Base-by-base conservation (phyloP, 2,113 vertebrate genomes). In the Maccullochella peelii region DNA sequence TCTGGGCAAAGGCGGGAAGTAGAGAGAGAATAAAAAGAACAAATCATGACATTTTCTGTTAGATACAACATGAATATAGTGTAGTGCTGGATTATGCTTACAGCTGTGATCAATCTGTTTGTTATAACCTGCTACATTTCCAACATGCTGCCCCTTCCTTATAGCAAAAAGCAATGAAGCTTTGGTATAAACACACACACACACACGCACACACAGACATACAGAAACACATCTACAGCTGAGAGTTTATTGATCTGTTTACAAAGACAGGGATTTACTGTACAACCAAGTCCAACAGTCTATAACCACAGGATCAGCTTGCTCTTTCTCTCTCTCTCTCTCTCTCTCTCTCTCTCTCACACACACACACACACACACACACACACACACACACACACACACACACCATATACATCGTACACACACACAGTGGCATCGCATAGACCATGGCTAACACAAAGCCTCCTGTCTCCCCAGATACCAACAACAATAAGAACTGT, bases 1-100 rank as follows among this genome's bases (percentile, higher is more conserved):
- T 97, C 98, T 99, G 93, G 18, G 70, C 84, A 86, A 58, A 93
- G 85, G 85, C 80, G 86, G 89, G 82, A 84, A 89, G 76, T 75
- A 82, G 68, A 89, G 66, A 76, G 67, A 86, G 85, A 86, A 25
- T 15, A 44, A 69, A 59, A 58, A 81, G 12, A 78, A 63, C 10
- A 84, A 71, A 66, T 80, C n/a, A 70, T 70, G 30, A 80, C 21
- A 15, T 55, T 73, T 59, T 47, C 38, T 72, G 84, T 49, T 61
- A 47, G 68, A 55, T 50, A 40, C 59, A 73, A 44, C 15, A n/a
- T 52, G 57, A 75, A 79, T 54, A 50, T 27, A 67, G 59, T 54
- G 33, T 5, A 10, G 42, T 23, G 27, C 49, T n/a, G 25, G n/a
- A 23, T 77, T 59, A 10, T 55, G 27, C 59, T 61, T 55, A 57